These are phyloP conservation scores for Lagorchestes hirsutus DNA, from an alignment of 2,797 vertebrate species.

Conservation along the genomic window DNA sequence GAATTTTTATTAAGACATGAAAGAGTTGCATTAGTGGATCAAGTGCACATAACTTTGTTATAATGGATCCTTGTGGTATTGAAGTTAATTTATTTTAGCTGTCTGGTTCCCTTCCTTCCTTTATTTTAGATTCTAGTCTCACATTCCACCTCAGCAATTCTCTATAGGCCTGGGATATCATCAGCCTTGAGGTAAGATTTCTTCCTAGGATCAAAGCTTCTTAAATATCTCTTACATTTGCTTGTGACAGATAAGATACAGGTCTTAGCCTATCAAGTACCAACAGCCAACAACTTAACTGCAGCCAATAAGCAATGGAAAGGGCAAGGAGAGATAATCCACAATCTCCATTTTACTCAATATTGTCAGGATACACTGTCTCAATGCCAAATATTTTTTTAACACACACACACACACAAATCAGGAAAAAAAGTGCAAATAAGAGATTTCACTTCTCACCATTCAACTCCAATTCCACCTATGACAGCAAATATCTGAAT, in stretches of 20 bases:
- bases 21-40: background rate
- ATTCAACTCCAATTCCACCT: background rate
- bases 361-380: conserved; percentile 17
- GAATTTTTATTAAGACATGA: background rate
- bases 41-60: background rate
- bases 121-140: background rate
- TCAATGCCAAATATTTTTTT: conserved; percentile 12
- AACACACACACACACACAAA: too few relatives aligned
- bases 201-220: conserved; percentile 33
- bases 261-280: conserved; percentile 8
- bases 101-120: background rate
- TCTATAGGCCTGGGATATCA: background rate
- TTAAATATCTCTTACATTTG: conserved; percentile 22
- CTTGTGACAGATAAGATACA: conserved; percentile 1
- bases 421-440: background rate
- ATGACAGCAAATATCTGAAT: background rate
- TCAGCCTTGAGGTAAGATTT: conserved; percentile 31
- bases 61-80: background rate
- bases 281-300: background rate
- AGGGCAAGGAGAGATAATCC: conserved; percentile 33
- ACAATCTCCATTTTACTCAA: background rate
- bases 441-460: background rate
- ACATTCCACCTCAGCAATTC: background rate
- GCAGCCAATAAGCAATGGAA: background rate
- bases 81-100: background rate